Base-by-base conservation (phyloP, 2,797 vertebrate species). In the Chloroceryle amazona region DNA sequence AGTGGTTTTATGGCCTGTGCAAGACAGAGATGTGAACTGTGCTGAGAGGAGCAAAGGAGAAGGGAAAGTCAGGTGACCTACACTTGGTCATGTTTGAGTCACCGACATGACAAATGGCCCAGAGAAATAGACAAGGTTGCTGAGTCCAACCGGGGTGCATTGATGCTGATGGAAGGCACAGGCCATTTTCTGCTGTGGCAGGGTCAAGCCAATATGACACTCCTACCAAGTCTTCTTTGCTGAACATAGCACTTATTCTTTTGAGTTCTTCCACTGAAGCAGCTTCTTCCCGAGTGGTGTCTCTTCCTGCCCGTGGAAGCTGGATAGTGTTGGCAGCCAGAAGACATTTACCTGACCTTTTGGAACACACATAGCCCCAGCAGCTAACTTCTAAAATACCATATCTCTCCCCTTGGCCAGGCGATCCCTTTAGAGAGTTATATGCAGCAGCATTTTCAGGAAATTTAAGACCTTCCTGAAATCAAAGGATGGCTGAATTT, bases 401-500 rank as follows among this genome's bases (percentile, higher is more conserved):
- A 12, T 29, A n/a, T 52, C 12, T 23, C 28, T 86, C 90, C 41
- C 31, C 33, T 80, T 42, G 72, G 15, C 20, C 26, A 51, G 31
- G 23, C 71, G 41, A 86, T 75, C 19, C 37, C 13, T 14, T 58
- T 54, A 44, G 23, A 73, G 20, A 41, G 5, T 66, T 66, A 44
- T 14, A 20, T 16, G 22, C 21, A 62, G 28, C 21, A 87, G 44
- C 33, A 11, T 58, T 94, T 80, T 84, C 54, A 84, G 51, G 44
- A 91, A 57, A 7, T 57, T 23, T 52, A 71, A 81, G 46, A 46
- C 19, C 81, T 71, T 22, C 21, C 41, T 79, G 22, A 90, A 87
- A 39, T 63, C 49, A 86, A 72, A 72, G 23, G 31, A 57, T 66
- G 26, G 11, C 41, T 94, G 55, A 52, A 57, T 88, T 94, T 88